A percentile compares a stretch with the other conserved stretches of the same genome.
Conservation (phyloP, 2,113 vertebrate species). For the Microcebus tavaratra region DNA sequence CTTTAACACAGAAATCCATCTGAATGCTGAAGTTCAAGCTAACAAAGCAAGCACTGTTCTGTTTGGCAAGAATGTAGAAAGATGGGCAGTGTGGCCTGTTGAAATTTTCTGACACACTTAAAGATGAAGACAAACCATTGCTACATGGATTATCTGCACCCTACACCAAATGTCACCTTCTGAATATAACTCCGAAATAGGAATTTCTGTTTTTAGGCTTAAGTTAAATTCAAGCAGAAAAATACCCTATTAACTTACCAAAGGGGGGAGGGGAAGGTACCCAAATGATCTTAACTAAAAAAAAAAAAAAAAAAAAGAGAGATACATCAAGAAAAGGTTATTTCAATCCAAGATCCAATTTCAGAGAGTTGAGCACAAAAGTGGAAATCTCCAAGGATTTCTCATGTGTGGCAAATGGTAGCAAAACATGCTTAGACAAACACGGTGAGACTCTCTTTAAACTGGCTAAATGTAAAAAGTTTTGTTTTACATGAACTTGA, state of each 20-base stretch:
- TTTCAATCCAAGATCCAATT: constrained; percentile 27
- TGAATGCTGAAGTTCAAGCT: not conserved
- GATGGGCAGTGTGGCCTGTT: not conserved
- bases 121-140: not conserved
- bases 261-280: not conserved
- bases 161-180: not conserved
- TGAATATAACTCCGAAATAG: constrained; percentile 27
- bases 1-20: not conserved
- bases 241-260: constrained; percentile 13
- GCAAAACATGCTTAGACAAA: not conserved
- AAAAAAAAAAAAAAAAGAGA: not conserved
- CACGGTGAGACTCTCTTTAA: constrained; percentile 1
- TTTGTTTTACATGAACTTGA: constrained; percentile 58
- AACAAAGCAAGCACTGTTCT: constrained; percentile 63
- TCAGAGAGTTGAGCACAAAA: not conserved
- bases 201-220: not conserved
- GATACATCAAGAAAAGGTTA: not conserved
- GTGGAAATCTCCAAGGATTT: not conserved
- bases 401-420: not conserved
- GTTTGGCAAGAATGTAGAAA: constrained; percentile 34
- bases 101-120: not conserved
- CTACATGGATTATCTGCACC: not conserved
- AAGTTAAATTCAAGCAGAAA: constrained; percentile 39
- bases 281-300: not conserved
- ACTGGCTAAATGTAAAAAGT: constrained; percentile 1